Conservation (phyloP, 37 sponge, comb jelly and placozoan species). For the Agelas oroides region DNA sequence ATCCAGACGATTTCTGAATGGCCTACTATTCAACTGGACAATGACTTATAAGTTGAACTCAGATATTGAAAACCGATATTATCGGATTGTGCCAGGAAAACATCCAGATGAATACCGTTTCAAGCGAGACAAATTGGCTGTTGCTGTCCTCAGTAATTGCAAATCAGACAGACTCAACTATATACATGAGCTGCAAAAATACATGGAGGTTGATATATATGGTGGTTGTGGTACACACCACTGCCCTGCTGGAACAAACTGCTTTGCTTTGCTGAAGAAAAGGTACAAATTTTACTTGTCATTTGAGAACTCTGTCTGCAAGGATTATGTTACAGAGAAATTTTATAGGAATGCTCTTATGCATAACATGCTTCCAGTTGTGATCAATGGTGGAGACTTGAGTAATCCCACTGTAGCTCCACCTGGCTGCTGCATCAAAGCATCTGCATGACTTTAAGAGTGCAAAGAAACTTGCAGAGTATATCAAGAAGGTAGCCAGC, state of each 20-base stretch:
- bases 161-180: background rate
- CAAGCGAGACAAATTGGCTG: background rate
- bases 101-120: too few species aligned
- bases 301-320: constrained; percentile 22
- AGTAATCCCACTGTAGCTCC: background rate
- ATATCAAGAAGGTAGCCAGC: constrained; percentile 14
- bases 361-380: constrained; percentile 12
- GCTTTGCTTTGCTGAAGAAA: background rate
- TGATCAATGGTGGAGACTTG: background rate
- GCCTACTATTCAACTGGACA: too few species aligned
- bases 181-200: background rate
- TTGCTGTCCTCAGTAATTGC: background rate
- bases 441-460: background rate
- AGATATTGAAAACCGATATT: too few species aligned
- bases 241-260: too few species aligned
- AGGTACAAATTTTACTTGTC: constrained; percentile 19
- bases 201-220: background rate
- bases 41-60: too few species aligned
- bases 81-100: too few species aligned
- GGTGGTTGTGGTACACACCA: background rate
- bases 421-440: constrained; percentile 20
- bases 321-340: constrained; percentile 33
- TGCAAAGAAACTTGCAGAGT: constrained; percentile 12
- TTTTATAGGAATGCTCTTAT: background rate
- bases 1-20: too few species aligned